Conservation (phyloP, 1,140 invertebrate species). For the Chelonus insularis region DNA sequence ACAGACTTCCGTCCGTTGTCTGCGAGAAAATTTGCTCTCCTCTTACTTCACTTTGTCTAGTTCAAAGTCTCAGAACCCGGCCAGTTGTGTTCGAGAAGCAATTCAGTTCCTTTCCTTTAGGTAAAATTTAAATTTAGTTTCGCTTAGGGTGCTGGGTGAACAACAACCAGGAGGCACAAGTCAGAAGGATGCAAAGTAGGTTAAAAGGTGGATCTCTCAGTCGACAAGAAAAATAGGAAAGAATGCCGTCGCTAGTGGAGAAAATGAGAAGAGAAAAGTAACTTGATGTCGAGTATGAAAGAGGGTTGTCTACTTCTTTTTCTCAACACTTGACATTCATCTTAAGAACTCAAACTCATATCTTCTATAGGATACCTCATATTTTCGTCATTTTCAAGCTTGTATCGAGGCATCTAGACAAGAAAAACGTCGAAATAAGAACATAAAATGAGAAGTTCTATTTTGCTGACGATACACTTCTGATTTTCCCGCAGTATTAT, state of each 20-base stretch:
- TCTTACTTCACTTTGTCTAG: constrained; percentile 4
- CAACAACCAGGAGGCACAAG: constrained; percentile 8
- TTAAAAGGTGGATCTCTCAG: constrained; percentile 13
- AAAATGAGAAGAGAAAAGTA: constrained; percentile 26
- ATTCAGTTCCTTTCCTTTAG: constrained; percentile 3
- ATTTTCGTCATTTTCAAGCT: no score
- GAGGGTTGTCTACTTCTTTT: constrained; percentile 2
- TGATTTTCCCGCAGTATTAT: no score
- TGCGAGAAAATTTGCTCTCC: constrained; percentile 17
- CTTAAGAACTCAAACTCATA: background rate
- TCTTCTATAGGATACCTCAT: background rate
- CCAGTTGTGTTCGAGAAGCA: background rate
- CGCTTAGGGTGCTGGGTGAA: constrained; percentile 16
- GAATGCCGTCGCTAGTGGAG: constrained; percentile 17
- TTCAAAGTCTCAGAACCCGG: constrained; percentile 9
- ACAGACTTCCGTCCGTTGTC: constrained; percentile 18
- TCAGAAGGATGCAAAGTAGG: constrained; percentile 20
- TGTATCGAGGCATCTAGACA: no score
- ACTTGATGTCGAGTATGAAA: constrained; percentile 21
- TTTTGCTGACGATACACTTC: no score
- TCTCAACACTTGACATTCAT: constrained; percentile 8
- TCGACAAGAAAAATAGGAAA: constrained; percentile 28
- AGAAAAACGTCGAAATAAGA: no score
- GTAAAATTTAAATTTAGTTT: constrained; percentile 29
- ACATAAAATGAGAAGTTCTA: no score